A percentile compares a stretch with the other conserved stretches of the same genome.
Conservation (phyloP, 2,797 vertebrate species). For the Fistularia tabacaria region DNA sequence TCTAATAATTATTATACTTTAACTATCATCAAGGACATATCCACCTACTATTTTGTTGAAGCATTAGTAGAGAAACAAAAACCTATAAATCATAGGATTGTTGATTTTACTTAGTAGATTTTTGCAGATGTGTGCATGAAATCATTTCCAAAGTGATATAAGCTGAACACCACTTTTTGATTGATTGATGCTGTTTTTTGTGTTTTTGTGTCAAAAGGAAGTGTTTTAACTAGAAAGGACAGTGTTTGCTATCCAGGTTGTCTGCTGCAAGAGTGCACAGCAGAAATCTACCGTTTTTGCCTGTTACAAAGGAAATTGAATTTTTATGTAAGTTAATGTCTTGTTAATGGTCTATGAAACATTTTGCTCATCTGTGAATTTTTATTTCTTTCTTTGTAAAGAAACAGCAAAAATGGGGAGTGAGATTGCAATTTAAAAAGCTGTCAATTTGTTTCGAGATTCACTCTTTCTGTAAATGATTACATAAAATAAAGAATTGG, state of each 20-base stretch:
- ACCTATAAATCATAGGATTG: slow-evolving; percentile 4
- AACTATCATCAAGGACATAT: slow-evolving; percentile 18
- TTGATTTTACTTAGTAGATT: slow-evolving; percentile 22
- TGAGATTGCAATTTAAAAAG: slow-evolving; percentile 22
- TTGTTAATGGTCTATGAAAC: slow-evolving; percentile 19
- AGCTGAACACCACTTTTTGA: slow-evolving; percentile 15
- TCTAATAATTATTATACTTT: slow-evolving; percentile 29
- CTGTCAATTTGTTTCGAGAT: slow-evolving; percentile 32
- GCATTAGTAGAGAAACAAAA: slow-evolving; percentile 16
- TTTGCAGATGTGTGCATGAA: slow-evolving; percentile 47
- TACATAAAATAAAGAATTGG: slow-evolving; percentile 62
- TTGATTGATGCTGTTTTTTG: slow-evolving; percentile 17
- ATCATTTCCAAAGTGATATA: slow-evolving; percentile 35
- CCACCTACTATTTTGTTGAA: slow-evolving; percentile 15
- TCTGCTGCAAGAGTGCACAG: slow-evolving; percentile 34
- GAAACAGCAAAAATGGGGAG: slow-evolving; percentile 16
- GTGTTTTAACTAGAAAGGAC: slow-evolving; percentile 4
- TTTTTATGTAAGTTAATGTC: slow-evolving; percentile 34
- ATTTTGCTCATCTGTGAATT: slow-evolving; percentile 19
- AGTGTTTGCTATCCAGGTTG: slow-evolving; percentile 7
- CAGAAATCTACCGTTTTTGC: slow-evolving; percentile 28
- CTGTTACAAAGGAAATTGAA: no score
- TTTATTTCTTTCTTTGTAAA: slow-evolving; percentile 19
- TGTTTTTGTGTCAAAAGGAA: slow-evolving; percentile 26
- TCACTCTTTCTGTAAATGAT: slow-evolving; percentile 56